Evolutionary conservation across 2,113 vertebrate genomes (phyloP).

Genomic region (Melanerpes formicivorus): DNA sequence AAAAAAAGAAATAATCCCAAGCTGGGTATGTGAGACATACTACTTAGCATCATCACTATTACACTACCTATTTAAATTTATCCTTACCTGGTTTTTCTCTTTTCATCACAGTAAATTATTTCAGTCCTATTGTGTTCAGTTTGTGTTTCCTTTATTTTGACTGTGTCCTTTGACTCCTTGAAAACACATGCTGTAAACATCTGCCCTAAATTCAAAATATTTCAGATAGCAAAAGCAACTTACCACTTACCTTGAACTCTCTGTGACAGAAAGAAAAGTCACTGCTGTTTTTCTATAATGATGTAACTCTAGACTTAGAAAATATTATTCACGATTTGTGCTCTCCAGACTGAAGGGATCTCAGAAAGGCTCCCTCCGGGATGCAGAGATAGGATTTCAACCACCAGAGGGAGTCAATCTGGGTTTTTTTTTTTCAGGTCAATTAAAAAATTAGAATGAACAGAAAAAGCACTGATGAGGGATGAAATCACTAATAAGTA

Average conservation of each 20-base stretch:
- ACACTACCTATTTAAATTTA: background rate
- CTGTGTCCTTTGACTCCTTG: background rate
- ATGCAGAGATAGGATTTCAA: background rate
- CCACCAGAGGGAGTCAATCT: constrained; percentile 55
- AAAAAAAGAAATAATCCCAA: background rate
- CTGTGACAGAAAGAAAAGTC: background rate
- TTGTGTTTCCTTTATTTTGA: background rate
- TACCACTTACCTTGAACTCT: background rate
- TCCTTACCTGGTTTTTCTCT: background rate
- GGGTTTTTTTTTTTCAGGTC: background rate
- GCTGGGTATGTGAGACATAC: background rate
- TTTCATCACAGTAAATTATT: background rate
- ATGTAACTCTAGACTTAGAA: background rate
- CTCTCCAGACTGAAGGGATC: background rate
- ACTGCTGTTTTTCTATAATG: background rate
- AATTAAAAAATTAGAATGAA: background rate
- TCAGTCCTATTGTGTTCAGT: background rate
- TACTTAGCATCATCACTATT: background rate
- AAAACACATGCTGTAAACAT: background rate
- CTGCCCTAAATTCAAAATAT: background rate
- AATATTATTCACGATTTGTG: background rate
- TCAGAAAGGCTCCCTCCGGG: background rate
- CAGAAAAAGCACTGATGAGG: background rate
- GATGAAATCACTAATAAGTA: background rate
- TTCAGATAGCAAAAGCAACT: background rate